A percentile compares a stretch with the other conserved stretches of the same genome.
Evolutionary conservation across 2,797 vertebrate genomes (phyloP).

Genomic region (Falco peregrinus): DNA sequence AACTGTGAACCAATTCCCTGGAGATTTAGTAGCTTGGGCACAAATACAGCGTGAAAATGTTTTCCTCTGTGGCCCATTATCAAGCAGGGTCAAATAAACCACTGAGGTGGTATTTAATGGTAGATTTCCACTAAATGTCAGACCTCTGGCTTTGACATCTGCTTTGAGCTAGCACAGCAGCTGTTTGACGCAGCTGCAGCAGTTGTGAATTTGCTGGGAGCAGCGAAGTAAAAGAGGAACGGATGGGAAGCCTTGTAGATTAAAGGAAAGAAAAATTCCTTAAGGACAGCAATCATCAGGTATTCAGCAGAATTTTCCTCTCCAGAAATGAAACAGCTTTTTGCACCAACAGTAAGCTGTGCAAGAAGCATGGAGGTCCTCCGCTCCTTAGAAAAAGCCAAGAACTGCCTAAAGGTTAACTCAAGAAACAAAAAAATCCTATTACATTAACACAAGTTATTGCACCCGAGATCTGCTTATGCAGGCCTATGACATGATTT

Average conservation of each 20-base stretch:
- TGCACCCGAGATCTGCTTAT: not conserved
- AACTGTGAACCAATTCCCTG: not conserved
- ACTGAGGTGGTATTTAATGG: slow-evolving; percentile 75
- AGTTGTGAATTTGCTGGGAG: slow-evolving; percentile 65
- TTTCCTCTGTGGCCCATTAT: slow-evolving; percentile 69
- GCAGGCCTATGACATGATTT: not conserved
- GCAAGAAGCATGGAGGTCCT: not conserved
- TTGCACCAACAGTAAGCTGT: not conserved
- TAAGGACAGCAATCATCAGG: slow-evolving; percentile 55
- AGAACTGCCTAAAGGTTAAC: not conserved
- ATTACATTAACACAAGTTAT: not conserved
- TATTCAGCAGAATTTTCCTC: slow-evolving; percentile 50
- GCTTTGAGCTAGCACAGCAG: slow-evolving; percentile 77
- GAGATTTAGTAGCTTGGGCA: slow-evolving; percentile 22
- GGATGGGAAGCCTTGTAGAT: slow-evolving; percentile 38
- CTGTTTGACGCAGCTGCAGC: slow-evolving; percentile 74
- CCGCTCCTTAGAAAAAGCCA: not conserved
- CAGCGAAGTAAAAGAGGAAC: slow-evolving; percentile 45
- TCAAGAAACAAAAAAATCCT: not conserved
- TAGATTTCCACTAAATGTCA: slow-evolving; percentile 75
- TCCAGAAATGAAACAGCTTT: slow-evolving; percentile 34
- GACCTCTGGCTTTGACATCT: slow-evolving; percentile 79
- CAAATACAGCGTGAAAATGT: slow-evolving; percentile 52
- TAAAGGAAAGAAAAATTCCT: slow-evolving; percentile 47
- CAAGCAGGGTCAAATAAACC: slow-evolving; percentile 74